These are phyloP conservation scores for Eulemur rufifrons DNA, from an alignment of 2,113 vertebrate species.

Conservation along the genomic window DNA sequence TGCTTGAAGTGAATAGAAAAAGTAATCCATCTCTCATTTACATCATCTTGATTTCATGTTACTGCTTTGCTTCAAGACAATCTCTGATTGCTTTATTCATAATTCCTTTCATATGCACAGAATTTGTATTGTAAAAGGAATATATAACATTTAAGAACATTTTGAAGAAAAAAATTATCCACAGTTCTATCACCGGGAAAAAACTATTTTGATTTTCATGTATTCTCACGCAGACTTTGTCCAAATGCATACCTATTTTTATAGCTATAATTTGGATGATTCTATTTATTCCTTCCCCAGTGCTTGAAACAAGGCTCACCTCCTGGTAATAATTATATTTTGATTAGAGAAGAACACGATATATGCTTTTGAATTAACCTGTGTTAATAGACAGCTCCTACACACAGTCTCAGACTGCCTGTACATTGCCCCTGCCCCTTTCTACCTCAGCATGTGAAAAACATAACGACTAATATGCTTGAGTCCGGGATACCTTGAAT, in stretches of 20 bases:
- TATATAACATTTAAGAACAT: background rate
- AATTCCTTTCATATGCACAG: background rate
- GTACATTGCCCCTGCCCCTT: background rate
- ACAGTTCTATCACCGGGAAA: constrained; percentile 6
- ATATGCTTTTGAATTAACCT: background rate
- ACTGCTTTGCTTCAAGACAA: background rate
- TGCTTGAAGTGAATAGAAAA: background rate
- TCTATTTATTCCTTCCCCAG: background rate
- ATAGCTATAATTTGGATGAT: background rate
- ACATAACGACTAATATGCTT: background rate
- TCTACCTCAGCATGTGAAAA: background rate
- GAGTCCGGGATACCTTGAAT: background rate
- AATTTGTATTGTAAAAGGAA: background rate
- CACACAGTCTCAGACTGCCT: background rate
- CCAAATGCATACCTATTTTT: constrained; percentile 28
- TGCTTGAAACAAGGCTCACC: background rate
- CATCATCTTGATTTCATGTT: constrained; percentile 24
- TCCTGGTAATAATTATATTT: background rate
- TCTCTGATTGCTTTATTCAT: constrained; percentile 42
- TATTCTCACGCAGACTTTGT: background rate
- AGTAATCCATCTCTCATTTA: background rate
- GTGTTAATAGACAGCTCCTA: background rate
- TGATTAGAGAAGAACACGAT: background rate
- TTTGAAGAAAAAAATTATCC: constrained; percentile 20
- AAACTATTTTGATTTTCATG: constrained; percentile 22